phyloP scores from a whole-genome alignment of 2,888 invertebrate species.

The Parascotia fuliginaria region DNA sequence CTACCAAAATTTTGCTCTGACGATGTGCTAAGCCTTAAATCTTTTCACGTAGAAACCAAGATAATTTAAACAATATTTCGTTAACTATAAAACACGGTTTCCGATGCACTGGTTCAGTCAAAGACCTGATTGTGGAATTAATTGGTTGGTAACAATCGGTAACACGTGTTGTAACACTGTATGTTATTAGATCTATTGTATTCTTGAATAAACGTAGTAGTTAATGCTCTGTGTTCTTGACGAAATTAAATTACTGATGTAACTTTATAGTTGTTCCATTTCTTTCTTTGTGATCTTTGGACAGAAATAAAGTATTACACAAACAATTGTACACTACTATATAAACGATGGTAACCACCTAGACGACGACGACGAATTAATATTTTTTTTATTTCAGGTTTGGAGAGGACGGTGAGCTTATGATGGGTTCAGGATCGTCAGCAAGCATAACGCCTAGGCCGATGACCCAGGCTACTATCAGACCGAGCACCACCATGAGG shows the following conservation, averaged over 20 bases:
- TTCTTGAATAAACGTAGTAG: neutral
- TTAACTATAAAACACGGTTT: constrained; percentile 38
- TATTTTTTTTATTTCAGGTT: constrained; percentile 70
- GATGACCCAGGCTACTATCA: constrained; percentile 43
- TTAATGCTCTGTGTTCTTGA: neutral
- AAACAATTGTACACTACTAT: no score
- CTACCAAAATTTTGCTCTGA: neutral
- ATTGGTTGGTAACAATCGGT: constrained; percentile 37
- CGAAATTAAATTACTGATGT: no score
- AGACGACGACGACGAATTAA: no score
- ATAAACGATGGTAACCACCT: no score
- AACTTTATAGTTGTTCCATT: no score
- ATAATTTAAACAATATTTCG: constrained; percentile 35
- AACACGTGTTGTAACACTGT: constrained; percentile 20
- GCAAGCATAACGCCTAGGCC: constrained; percentile 51
- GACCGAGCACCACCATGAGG: constrained; percentile 42
- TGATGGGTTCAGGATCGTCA: constrained; percentile 65
- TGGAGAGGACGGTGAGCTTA: constrained; percentile 67
- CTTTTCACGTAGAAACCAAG: constrained; percentile 23
- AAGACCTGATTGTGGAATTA: constrained; percentile 32
- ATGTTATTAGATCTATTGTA: constrained; percentile 26
- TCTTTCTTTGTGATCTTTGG: no score
- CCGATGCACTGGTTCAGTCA: constrained; percentile 31
- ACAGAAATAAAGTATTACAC: no score
- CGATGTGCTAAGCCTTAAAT: constrained; percentile 3